A percentile compares a stretch with the other conserved stretches of the same genome.
Evolutionary conservation across 2,797 vertebrate species (phyloP).

Genomic region (Tenualosa ilisha): DNA sequence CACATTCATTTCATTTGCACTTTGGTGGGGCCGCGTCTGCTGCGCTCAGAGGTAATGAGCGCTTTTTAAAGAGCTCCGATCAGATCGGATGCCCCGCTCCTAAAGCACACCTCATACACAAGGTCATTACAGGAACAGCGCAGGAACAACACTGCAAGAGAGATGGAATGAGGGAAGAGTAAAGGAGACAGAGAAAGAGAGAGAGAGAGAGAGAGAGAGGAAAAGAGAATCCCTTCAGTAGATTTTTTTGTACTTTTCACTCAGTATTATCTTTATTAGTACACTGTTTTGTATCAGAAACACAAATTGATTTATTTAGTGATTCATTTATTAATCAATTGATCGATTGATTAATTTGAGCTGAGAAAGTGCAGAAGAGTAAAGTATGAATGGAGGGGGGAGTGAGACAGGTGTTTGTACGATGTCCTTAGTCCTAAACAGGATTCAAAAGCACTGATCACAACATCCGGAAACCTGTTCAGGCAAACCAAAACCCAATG

Average conservation of each 20-base stretch:
- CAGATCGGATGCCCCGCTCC: neutral
- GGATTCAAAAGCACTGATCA: neutral
- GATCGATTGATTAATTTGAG: too few relatives aligned
- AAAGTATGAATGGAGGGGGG: too few relatives aligned
- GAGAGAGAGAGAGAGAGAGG: neutral
- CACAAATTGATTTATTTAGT: too few relatives aligned
- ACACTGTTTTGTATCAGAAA: too few relatives aligned
- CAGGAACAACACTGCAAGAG: neutral
- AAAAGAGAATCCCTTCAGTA: neutral
- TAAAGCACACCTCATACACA: neutral
- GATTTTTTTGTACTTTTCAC: too few relatives aligned
- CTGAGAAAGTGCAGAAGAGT: too few relatives aligned
- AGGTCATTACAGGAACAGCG: neutral
- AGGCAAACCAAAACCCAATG: too few relatives aligned
- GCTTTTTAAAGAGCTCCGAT: neutral
- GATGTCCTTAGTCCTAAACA: neutral
- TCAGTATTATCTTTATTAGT: too few relatives aligned
- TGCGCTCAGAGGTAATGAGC: neutral
- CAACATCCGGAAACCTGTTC: too few relatives aligned
- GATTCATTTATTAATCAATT: too few relatives aligned
- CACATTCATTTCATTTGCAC: neutral
- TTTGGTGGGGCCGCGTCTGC: neutral
- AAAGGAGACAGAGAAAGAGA: neutral
- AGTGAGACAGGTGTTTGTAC: too few relatives aligned
- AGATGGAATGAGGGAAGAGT: neutral